Base-by-base conservation (phyloP, 1,140 invertebrate species). In the Tetramorium alpestre region DNA sequence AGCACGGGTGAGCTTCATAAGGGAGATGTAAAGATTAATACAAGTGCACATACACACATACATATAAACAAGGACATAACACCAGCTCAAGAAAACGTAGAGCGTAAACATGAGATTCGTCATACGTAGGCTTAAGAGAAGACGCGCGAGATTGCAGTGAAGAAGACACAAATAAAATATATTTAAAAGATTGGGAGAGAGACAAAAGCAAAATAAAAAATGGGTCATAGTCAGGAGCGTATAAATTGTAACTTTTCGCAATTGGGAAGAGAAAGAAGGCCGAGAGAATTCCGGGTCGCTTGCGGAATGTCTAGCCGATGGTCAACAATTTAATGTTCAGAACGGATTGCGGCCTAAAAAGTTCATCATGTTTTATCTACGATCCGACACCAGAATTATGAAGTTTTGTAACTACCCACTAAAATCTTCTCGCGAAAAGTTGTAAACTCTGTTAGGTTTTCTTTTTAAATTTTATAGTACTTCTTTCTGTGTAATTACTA, bases 81-180 rank as follows among this genome's bases (percentile, higher is more conserved):
- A 94, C 91, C 92, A 92, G 92, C 89, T 94, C 87, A 89, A 92
- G 69, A 90, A 85, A 90, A 85, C 70, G 65, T 90, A 89, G 90
- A 65, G 60, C 85, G 62, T 80, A 87, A 78, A 80, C 33, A 85
- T 58, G 87, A 84, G 41, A 84, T 88, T 86, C 70, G 28, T 89
- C 78, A 25, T 87, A 87, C 49, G 44, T 89, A 89, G 86, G 28
- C 73, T 90, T 88, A 88, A 90, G 88, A 69, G 11, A 73, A 49
- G 72, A 73, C 44, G 73, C 72, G 73, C 49, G 58, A 80, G 85
- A 77, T 86, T 49, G 56, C 33, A 77, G 38, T 44, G 41, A 58
- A 62, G 33, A 41, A 41, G 60, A 82, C 25, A 58, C 16, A 62
- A 65, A 86, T 69, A 85, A 85, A 73, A 44, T 47, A 85, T 18